Evolutionary conservation across 2,113 vertebrate genomes (phyloP).

Genomic region (Phasianus colchicus): DNA sequence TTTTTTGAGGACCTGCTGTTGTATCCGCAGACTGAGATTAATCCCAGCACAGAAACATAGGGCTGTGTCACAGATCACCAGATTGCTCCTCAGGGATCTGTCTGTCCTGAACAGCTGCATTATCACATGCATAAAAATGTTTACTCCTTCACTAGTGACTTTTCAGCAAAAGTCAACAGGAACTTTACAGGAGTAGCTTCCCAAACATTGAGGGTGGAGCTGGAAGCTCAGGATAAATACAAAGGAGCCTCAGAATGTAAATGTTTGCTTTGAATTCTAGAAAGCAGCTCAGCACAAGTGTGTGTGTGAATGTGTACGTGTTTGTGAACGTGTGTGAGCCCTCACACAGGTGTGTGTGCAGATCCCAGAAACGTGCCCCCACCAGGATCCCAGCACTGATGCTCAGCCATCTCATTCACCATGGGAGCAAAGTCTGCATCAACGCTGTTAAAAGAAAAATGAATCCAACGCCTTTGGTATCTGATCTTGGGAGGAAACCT

Average conservation of each 20-base stretch:
- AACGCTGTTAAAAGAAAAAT: slow-evolving; percentile 6
- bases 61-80: background rate
- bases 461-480: background rate
- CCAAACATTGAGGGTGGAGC: slow-evolving; percentile 50
- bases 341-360: background rate
- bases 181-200: slow-evolving; percentile 50
- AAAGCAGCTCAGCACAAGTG: background rate
- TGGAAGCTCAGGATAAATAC: slow-evolving; percentile 50
- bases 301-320: background rate
- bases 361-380: background rate
- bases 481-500: background rate
- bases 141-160: slow-evolving; percentile 46
- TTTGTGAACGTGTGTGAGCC: background rate
- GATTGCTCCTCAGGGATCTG: background rate
- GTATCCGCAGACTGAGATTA: background rate
- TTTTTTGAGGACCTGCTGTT: background rate
- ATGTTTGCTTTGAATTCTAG: slow-evolving; percentile 47
- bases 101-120: slow-evolving; percentile 42
- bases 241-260: slow-evolving; percentile 67
- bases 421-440: slow-evolving; percentile 6
- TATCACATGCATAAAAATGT: slow-evolving; percentile 35
- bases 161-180: slow-evolving; percentile 64
- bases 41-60: background rate
- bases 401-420: background rate
- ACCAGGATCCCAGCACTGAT: background rate